A percentile compares a stretch with the other conserved stretches of the same genome.
phyloP scores from a whole-genome alignment of 2,888 invertebrate species.

The Eutolmus rufibarbis region DNA sequence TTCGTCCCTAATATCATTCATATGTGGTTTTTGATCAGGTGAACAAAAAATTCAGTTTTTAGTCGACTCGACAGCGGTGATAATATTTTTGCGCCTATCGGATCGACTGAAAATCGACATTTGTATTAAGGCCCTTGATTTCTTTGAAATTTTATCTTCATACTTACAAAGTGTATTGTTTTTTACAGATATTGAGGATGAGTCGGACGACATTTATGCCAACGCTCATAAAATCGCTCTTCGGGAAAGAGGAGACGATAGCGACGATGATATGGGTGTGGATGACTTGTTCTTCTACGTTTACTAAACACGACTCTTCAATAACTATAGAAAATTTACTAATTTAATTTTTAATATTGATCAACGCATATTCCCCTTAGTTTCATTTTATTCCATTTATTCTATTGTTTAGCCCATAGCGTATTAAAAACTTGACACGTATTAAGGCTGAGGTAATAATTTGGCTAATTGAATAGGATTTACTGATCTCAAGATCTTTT shows the following conservation, averaged over 20 bases:
- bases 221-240: conserved; percentile 59
- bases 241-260: conserved; percentile 52
- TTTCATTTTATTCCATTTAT: not conserved
- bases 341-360: not conserved
- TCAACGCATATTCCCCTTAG: not conserved
- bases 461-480: not conserved
- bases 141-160: not conserved
- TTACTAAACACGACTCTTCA: not conserved
- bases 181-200: conserved; percentile 52
- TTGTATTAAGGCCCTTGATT: not conserved
- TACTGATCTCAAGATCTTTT: not conserved
- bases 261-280: conserved; percentile 55
- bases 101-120: not conserved
- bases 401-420: not conserved
- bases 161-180: not conserved
- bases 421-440: not conserved
- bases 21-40: not conserved
- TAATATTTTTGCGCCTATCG: not conserved
- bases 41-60: not conserved
- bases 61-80: not conserved
- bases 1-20: not conserved
- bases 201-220: conserved; percentile 57
- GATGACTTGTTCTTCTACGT: conserved; percentile 53
- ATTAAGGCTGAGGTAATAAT: not conserved
- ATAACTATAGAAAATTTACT: not conserved